Evolutionary conservation across 2,888 invertebrate genomes (phyloP), one percentile per base, ranked within the genome.

Genomic region (Cataglyphis livida): DNA sequence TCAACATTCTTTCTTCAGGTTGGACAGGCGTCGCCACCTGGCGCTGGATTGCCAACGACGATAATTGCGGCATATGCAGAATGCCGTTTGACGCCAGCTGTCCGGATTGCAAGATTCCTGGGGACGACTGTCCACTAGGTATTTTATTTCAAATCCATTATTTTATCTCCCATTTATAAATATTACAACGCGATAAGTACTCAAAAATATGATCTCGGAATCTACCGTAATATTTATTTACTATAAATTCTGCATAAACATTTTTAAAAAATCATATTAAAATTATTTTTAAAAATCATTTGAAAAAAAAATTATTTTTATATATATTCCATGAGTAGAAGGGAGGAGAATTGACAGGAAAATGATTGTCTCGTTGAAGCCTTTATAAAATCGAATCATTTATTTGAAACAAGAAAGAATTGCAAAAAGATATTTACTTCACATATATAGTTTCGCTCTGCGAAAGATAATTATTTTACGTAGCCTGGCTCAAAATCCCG

Each of bases 31-130:
- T 99, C 85, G 99, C 99, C 91, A 98, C 98, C 94, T 99, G 99
- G 99, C 97, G 98, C 94, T 99, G 99, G 99, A 97, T 99, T 89
- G 99, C 99, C 35, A 99, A 99, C 95, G 99, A 99, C 95, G 99
- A 99, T 95, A 99, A 98, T 94, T 99, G 99, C 94, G 99, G 99
- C 83, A 99, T 99, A 94, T 99, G 99, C 95, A 97, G 99, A 86
- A 98, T 99, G 98, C 98, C 99, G 70, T 99, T 99, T 95, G 99
- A 99, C 95, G 98, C 98, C 91, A 99, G 99, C 94, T 99, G 99
- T 94, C 98, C 99, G 1, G 99, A 99, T 95, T 99, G 99, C 95
- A 98, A 98, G 95, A 95, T 98, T 87, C 99, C 99, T 32, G 99
- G 99, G 73, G 99, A 99, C 95, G 99, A 99, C 95, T 99, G 99